These are phyloP conservation scores for Solen grandis DNA, from an alignment of 1,140 invertebrate species.

Conservation along the genomic window DNA sequence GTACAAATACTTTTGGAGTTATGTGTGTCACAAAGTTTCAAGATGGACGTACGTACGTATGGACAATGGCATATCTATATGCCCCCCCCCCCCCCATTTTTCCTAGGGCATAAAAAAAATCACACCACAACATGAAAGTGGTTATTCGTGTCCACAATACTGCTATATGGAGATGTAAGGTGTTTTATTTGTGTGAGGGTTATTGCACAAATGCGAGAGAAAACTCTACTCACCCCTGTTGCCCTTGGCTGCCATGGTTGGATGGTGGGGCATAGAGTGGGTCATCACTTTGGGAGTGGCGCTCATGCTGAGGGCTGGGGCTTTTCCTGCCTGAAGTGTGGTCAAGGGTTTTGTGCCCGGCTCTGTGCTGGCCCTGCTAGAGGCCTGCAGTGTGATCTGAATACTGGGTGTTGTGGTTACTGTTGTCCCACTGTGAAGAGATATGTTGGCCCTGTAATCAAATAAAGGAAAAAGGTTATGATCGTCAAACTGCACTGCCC, in stretches of 20 bases:
- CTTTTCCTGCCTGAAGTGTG: conserved; percentile 31
- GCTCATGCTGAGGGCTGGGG: conserved; percentile 21
- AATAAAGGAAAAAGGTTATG: not conserved
- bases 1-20: no score
- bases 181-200: not conserved
- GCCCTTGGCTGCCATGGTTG: conserved; percentile 40
- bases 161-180: not conserved
- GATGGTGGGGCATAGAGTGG: conserved; percentile 25
- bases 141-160: not conserved
- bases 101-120: no score
- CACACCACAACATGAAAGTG: not conserved
- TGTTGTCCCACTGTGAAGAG: conserved; percentile 22
- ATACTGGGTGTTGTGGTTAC: conserved; percentile 35
- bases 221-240: conserved; percentile 48
- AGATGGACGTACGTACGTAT: no score
- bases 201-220: not conserved
- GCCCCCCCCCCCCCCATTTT: no score
- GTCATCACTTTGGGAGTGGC: conserved; percentile 40
- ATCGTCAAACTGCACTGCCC: no score
- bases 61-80: no score
- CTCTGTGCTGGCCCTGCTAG: conserved; percentile 12
- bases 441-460: conserved; percentile 36
- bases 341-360: not conserved
- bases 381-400: conserved; percentile 44
- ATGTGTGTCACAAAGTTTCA: no score